Conservation (phyloP, 2,113 vertebrate species). For the Spheniscus mendiculus region DNA sequence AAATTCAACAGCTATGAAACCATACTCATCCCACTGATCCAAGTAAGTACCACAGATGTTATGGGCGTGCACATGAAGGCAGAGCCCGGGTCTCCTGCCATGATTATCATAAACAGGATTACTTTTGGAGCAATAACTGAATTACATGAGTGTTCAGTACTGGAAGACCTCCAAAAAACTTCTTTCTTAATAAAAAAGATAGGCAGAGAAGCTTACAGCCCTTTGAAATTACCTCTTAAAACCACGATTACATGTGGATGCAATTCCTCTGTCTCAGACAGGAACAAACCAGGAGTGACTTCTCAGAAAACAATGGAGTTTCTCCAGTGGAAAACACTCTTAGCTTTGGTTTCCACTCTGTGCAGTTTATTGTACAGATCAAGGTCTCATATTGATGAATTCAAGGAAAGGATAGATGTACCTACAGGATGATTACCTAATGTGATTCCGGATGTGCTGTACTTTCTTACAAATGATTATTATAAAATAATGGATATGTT, state of each 20-base stretch:
- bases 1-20: constrained; percentile 20
- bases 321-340: background rate
- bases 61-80: background rate
- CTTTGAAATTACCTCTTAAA: constrained; percentile 58
- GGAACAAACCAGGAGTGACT: constrained; percentile 4
- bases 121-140: constrained; percentile 56
- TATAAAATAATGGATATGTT: background rate
- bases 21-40: background rate
- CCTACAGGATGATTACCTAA: background rate
- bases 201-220: constrained; percentile 39
- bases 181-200: constrained; percentile 53
- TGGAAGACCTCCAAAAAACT: constrained; percentile 41
- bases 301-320: constrained; percentile 7
- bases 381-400: background rate
- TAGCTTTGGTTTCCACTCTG: background rate
- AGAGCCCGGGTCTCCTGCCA: background rate
- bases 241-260: constrained; percentile 22
- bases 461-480: background rate
- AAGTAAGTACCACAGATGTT: constrained; percentile 33
- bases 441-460: background rate
- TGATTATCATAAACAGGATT: constrained; percentile 47
- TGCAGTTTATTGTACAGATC: background rate
- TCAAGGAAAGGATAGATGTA: background rate
- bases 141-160: constrained; percentile 41
- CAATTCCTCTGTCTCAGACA: constrained; percentile 14